Evolutionary conservation across 2,888 invertebrate genomes (phyloP).

Genomic region (Epistrophella euchroma): DNA sequence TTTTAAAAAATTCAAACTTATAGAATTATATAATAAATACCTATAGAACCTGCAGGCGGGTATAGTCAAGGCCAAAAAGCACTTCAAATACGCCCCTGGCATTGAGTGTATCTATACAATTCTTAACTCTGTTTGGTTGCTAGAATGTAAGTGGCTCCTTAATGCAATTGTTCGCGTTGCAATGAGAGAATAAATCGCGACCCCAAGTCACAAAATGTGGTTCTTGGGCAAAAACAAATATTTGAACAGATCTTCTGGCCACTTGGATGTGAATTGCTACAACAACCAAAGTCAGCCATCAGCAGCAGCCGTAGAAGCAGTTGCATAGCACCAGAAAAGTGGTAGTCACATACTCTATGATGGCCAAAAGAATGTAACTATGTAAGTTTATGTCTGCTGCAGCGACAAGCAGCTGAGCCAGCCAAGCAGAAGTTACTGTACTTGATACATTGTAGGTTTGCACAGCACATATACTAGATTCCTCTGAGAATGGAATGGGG

Average conservation of each 20-base stretch:
- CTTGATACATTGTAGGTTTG: slow-evolving; percentile 47
- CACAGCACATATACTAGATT: neutral
- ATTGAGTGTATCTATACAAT: slow-evolving; percentile 3
- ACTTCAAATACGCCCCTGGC: slow-evolving; percentile 15
- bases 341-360: slow-evolving; percentile 54
- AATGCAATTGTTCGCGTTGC: slow-evolving; percentile 69
- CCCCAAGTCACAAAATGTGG: slow-evolving; percentile 69
- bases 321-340: slow-evolving; percentile 62
- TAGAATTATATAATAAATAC: neutral
- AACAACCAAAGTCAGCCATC: neutral
- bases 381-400: slow-evolving; percentile 2
- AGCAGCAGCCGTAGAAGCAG: slow-evolving; percentile 28
- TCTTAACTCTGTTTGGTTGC: slow-evolving; percentile 26
- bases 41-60: neutral
- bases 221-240: slow-evolving; percentile 65
- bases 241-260: slow-evolving; percentile 74
- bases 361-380: slow-evolving; percentile 46
- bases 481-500: slow-evolving; percentile 12
- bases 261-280: slow-evolving; percentile 71
- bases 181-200: slow-evolving; percentile 73
- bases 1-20: neutral
- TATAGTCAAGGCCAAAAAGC: neutral
- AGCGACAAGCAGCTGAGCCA: neutral
- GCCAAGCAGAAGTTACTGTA: slow-evolving; percentile 30
- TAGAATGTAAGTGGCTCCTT: slow-evolving; percentile 64